Percentiles rank a stretch among this genome's conserved stretches.
These are phyloP conservation scores for Austrolebias charrua DNA, from an alignment of 2,797 vertebrate genomes.

Conservation along the genomic window DNA sequence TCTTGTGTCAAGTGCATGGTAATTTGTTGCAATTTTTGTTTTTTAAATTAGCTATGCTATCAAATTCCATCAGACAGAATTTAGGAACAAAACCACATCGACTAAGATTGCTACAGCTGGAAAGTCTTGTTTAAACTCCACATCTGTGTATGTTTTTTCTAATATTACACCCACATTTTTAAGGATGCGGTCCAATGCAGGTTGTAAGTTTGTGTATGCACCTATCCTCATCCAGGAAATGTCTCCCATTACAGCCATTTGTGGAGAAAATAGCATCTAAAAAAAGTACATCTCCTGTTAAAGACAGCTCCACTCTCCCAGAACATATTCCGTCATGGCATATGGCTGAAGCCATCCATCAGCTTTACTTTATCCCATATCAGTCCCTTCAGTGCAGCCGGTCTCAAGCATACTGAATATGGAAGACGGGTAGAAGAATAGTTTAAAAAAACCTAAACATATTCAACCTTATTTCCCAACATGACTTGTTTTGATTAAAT, in stretches of 20 bases:
- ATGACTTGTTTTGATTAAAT: slow-evolving; percentile 47
- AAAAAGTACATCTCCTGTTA: slow-evolving; percentile 24
- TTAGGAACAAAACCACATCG: neutral
- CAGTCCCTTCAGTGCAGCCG: slow-evolving; percentile 46
- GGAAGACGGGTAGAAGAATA: slow-evolving; percentile 29
- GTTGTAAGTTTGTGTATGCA: slow-evolving; percentile 4
- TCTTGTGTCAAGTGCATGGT: too few species aligned
- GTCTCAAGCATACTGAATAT: slow-evolving; percentile 26
- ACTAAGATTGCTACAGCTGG: neutral
- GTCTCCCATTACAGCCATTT: slow-evolving; percentile 36
- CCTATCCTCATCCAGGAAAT: slow-evolving; percentile 24
- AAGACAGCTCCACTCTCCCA: slow-evolving; percentile 50
- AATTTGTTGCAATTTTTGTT: too few species aligned
- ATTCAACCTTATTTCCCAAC: slow-evolving; percentile 15
- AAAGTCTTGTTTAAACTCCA: neutral
- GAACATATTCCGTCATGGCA: slow-evolving; percentile 51
- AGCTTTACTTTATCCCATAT: slow-evolving; percentile 58
- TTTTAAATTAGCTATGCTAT: too few species aligned
- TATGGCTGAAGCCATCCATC: slow-evolving; percentile 59
- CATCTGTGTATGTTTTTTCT: neutral
- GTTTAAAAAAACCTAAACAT: slow-evolving; percentile 48
- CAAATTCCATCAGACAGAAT: neutral
- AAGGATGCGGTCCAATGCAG: neutral
- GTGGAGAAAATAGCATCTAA: slow-evolving; percentile 52
- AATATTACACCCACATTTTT: neutral